phyloP scores from a whole-genome alignment of 1,140 invertebrate genomes.

The Sipha flava region DNA sequence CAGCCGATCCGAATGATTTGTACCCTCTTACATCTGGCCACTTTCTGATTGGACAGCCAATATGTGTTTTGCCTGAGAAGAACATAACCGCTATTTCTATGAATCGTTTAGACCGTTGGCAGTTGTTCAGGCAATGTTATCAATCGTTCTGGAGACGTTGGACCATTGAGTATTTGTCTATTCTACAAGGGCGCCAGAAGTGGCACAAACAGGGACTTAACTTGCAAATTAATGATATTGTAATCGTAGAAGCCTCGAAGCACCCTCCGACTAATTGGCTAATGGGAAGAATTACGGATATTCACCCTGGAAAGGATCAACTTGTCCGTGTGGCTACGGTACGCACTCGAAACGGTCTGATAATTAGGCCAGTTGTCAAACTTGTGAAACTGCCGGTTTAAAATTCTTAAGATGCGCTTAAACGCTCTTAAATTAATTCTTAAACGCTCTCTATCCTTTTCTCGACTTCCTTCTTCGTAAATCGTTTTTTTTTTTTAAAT shows the following conservation, averaged over 20 bases:
- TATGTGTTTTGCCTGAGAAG: slow-evolving; percentile 22
- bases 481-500: too few species aligned
- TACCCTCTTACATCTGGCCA: slow-evolving; percentile 39
- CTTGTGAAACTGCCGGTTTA: too few species aligned
- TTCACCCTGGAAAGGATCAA: slow-evolving; percentile 37
- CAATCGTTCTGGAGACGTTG: slow-evolving; percentile 40
- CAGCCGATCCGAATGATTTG: slow-evolving; percentile 39
- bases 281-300: slow-evolving; percentile 35
- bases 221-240: background rate
- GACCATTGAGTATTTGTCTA: slow-evolving; percentile 38
- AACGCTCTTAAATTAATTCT: too few species aligned
- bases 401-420: too few species aligned
- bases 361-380: too few species aligned
- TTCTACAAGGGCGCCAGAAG: slow-evolving; percentile 40
- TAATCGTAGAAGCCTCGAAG: background rate
- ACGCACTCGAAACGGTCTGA: too few species aligned
- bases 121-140: slow-evolving; percentile 34
- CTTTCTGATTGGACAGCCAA: slow-evolving; percentile 38
- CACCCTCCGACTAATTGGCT: slow-evolving; percentile 38
- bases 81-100: background rate
- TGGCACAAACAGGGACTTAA: slow-evolving; percentile 34
- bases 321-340: too few species aligned
- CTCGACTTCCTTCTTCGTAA: too few species aligned
- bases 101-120: slow-evolving; percentile 35
- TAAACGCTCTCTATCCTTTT: too few species aligned